Evolutionary conservation across 2,888 invertebrate genomes (phyloP).

Genomic region (Lasioglossum oenotherae): DNA sequence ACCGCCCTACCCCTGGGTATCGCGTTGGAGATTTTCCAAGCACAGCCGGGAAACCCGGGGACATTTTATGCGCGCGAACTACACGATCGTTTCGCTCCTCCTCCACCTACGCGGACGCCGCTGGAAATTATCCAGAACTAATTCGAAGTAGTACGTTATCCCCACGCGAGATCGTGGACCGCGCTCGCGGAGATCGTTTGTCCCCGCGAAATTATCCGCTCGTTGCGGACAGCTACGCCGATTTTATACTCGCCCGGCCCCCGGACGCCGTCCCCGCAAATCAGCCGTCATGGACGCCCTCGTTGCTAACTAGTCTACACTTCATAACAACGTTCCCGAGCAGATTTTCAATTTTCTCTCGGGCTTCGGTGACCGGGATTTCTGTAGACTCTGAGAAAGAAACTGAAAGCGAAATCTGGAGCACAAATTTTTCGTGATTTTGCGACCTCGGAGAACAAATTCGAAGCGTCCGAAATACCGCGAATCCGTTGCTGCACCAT

Average conservation of each 20-base stretch:
- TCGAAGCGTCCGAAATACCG: too few species aligned
- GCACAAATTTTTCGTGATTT: too few species aligned
- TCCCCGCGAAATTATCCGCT: conserved; percentile 45
- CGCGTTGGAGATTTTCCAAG: conserved; percentile 54
- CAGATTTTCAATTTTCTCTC: too few species aligned
- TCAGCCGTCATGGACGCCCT: not conserved
- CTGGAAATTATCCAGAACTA: conserved; percentile 62
- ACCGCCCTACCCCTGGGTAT: not conserved
- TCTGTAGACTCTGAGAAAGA: too few species aligned
- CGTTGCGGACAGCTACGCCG: conserved; percentile 16
- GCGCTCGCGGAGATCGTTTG: conserved; percentile 37
- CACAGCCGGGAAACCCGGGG: conserved; percentile 21
- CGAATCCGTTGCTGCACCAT: too few species aligned
- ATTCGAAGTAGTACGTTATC: conserved; percentile 48
- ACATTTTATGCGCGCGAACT: conserved; percentile 30
- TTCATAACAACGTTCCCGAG: not conserved
- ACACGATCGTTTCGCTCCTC: conserved; percentile 42
- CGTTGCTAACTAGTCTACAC: not conserved
- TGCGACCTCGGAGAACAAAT: too few species aligned
- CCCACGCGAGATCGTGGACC: conserved; percentile 1
- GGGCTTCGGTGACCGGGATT: too few species aligned
- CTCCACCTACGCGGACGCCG: conserved; percentile 4
- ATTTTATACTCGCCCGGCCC: not conserved
- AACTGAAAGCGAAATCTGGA: too few species aligned
- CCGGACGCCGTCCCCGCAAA: not conserved